These are phyloP conservation scores for Listronotus oregonensis DNA, from an alignment of 1,140 invertebrate species.

Conservation along the genomic window DNA sequence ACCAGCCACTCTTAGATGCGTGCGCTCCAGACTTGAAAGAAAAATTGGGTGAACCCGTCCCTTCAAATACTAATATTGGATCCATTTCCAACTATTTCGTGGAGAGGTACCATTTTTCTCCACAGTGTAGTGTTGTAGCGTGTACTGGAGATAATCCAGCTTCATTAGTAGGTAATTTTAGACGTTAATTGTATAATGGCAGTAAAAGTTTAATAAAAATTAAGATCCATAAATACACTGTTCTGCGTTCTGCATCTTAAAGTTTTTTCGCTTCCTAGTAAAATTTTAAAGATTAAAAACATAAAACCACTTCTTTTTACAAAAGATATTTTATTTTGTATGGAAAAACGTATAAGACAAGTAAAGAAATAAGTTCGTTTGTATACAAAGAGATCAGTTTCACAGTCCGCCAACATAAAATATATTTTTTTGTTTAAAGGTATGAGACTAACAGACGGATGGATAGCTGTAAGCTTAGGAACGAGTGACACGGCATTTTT, in stretches of 20 bases:
- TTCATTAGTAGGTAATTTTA: constrained; percentile 73
- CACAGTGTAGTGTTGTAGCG: constrained; percentile 79
- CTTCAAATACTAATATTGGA: constrained; percentile 72
- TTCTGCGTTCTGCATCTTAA: too few relatives aligned
- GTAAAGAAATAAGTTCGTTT: too few relatives aligned
- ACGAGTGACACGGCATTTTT: constrained; percentile 92
- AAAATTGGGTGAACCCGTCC: constrained; percentile 75
- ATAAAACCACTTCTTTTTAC: too few relatives aligned
- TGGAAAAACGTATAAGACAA: too few relatives aligned
- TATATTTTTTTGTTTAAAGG: constrained; percentile 60
- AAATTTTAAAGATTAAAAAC: too few relatives aligned
- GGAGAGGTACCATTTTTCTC: constrained; percentile 80
- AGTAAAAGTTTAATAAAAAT: constrained; percentile 7
- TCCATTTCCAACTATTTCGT: constrained; percentile 78
- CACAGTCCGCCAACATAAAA: too few relatives aligned
- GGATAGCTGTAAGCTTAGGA: constrained; percentile 88
- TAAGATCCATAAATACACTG: too few relatives aligned
- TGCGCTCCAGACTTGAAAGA: constrained; percentile 70
- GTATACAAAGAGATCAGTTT: too few relatives aligned
- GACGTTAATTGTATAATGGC: not conserved
- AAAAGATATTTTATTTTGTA: too few relatives aligned
- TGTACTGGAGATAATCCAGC: constrained; percentile 96
- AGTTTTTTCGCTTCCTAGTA: too few relatives aligned
- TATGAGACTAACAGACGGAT: constrained; percentile 77
- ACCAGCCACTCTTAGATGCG: constrained; percentile 72